These are phyloP conservation scores for Scomber scombrus DNA, from an alignment of 2,113 vertebrate genomes.

Conservation along the genomic window DNA sequence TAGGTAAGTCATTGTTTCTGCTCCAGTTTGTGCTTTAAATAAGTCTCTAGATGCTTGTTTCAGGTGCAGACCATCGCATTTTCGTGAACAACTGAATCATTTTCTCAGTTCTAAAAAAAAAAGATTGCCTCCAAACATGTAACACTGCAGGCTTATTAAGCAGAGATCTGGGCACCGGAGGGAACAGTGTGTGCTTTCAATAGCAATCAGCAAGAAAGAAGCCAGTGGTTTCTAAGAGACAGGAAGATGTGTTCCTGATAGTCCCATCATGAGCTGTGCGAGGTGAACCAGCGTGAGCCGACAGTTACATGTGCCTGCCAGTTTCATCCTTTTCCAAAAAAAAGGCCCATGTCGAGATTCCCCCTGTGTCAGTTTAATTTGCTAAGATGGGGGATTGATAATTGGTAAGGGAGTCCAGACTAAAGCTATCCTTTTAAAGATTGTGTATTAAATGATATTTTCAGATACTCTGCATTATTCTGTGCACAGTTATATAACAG, in stretches of 20 bases:
- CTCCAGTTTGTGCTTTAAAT: neutral
- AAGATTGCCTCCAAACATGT: neutral
- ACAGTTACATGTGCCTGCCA: neutral
- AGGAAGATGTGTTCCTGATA: neutral
- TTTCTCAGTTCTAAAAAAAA: neutral
- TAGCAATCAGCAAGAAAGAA: neutral
- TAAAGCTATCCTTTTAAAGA: neutral
- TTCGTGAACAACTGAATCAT: neutral
- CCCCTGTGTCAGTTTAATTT: slow-evolving; percentile 9
- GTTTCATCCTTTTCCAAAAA: neutral
- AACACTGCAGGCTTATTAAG: neutral
- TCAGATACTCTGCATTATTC: neutral
- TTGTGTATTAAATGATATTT: neutral
- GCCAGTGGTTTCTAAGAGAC: neutral
- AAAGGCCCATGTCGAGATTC: neutral
- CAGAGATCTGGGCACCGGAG: neutral
- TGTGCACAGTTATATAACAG: neutral
- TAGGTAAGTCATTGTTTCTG: neutral
- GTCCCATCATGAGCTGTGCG: neutral
- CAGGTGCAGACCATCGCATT: neutral
- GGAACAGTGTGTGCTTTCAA: slow-evolving; percentile 24
- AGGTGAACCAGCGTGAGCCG: neutral
- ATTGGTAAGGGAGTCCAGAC: neutral
- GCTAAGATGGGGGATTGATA: neutral
- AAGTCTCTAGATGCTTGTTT: neutral